These are phyloP conservation scores for Thyatira batis DNA, from an alignment of 2,888 invertebrate species.

Conservation along the genomic window DNA sequence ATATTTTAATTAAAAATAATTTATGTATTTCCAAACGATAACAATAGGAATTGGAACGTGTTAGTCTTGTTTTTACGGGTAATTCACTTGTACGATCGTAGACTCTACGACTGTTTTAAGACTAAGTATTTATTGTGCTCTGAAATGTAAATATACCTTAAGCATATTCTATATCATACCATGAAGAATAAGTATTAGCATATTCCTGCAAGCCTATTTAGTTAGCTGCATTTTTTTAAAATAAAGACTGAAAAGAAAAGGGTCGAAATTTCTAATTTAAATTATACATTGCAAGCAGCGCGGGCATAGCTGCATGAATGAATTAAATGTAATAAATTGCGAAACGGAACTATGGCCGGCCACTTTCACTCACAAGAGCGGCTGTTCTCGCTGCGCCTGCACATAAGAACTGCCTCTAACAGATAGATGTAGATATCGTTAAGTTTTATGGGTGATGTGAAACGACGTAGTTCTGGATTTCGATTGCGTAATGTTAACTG, in stretches of 20 bases:
- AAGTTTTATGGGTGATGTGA: slow-evolving; percentile 57
- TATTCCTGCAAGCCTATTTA: background rate
- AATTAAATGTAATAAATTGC: slow-evolving; percentile 61
- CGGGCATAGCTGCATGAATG: slow-evolving; percentile 27
- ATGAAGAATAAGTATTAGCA: background rate
- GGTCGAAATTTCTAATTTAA: slow-evolving; percentile 24
- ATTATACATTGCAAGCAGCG: slow-evolving; percentile 25
- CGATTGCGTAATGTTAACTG: slow-evolving; percentile 55
- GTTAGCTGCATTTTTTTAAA: background rate
- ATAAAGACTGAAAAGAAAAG: background rate
- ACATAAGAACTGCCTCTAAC: slow-evolving; percentile 8
- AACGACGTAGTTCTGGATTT: slow-evolving; percentile 36
- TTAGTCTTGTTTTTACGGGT: background rate
- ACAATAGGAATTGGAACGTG: background rate
- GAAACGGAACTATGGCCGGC: slow-evolving; percentile 67
- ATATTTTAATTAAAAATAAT: background rate
- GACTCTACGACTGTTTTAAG: too few species aligned
- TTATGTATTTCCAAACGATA: background rate
- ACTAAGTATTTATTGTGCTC: too few species aligned
- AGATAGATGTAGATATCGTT: slow-evolving; percentile 51
- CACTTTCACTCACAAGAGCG: slow-evolving; percentile 75
- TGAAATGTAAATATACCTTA: background rate
- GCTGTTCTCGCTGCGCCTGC: slow-evolving; percentile 59
- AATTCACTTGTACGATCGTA: too few species aligned
- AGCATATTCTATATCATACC: background rate